Conservation (phyloP, 2,113 vertebrate genomes). For the Callospermophilus lateralis region DNA sequence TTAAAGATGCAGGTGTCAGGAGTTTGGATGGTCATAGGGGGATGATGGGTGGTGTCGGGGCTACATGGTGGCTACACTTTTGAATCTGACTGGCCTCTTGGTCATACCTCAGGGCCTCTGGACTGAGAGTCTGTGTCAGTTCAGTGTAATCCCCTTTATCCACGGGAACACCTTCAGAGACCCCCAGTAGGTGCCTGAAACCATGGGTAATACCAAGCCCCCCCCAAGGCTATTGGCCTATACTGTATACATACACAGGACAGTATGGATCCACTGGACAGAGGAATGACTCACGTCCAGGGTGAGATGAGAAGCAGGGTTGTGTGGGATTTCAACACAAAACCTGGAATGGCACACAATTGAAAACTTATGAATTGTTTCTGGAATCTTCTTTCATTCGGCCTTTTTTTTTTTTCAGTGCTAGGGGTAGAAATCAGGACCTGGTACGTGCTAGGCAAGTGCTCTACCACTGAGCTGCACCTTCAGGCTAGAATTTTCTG, state of each 20-base stretch:
- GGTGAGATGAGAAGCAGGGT: background rate
- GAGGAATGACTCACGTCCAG: background rate
- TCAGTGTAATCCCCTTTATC: too few relatives aligned
- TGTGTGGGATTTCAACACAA: background rate
- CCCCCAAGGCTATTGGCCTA: rapidly evolving
- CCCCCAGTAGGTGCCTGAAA: background rate
- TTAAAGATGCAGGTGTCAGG: rapidly evolving
- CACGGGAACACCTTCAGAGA: too few relatives aligned
- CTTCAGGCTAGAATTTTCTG: background rate
- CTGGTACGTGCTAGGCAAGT: background rate
- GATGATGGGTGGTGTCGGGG: background rate
- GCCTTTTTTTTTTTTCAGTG: background rate
- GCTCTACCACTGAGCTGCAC: background rate
- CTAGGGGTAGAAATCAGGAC: background rate
- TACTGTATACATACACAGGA: background rate
- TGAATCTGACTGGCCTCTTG: background rate
- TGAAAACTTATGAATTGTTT: too few relatives aligned
- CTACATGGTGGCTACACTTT: too few relatives aligned
- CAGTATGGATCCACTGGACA: background rate
- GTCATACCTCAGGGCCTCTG: too few relatives aligned
- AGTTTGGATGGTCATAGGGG: background rate
- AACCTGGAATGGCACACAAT: background rate
- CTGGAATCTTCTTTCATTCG: background rate
- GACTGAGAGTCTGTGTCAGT: background rate
- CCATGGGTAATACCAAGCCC: too few relatives aligned